Percentiles rank a stretch among this genome's conserved stretches.
Conservation (phyloP, 2,888 invertebrate species). For the Drosophila atroscutellata region DNA sequence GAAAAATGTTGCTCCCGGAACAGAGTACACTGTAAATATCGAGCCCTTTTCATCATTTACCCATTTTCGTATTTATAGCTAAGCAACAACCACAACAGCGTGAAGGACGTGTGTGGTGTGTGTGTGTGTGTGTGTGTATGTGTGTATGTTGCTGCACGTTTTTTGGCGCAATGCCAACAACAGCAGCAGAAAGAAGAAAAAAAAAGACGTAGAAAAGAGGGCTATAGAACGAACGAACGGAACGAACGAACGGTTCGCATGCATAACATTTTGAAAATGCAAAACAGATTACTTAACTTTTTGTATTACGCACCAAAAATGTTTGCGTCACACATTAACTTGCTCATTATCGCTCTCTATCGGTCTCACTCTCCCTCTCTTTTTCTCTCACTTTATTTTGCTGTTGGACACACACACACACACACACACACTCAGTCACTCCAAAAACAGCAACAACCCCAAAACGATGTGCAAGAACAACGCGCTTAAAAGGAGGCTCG, state of each 20-base stretch:
- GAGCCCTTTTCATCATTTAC: constrained; percentile 41
- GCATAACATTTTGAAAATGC: constrained; percentile 50
- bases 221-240: background rate
- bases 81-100: constrained; percentile 19
- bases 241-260: constrained; percentile 25
- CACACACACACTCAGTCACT: background rate
- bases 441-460: constrained; percentile 18
- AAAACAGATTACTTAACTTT: constrained; percentile 56
- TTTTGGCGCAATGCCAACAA: constrained; percentile 53
- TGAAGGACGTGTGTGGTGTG: constrained; percentile 52
- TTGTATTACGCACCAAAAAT: constrained; percentile 51
- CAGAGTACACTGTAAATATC: constrained; percentile 22
- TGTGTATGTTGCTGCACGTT: constrained; percentile 25
- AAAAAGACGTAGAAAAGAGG: constrained; percentile 11
- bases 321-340: constrained; percentile 45
- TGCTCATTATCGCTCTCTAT: background rate
- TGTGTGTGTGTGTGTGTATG: background rate
- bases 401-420: background rate
- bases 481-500: constrained; percentile 72
- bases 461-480: constrained; percentile 25
- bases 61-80: constrained; percentile 34
- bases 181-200: constrained; percentile 5
- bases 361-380: background rate
- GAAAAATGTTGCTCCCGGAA: constrained; percentile 21
- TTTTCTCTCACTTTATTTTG: background rate